Conservation (phyloP, 2,888 invertebrate species). For the Azorinus chamasolen region DNA sequence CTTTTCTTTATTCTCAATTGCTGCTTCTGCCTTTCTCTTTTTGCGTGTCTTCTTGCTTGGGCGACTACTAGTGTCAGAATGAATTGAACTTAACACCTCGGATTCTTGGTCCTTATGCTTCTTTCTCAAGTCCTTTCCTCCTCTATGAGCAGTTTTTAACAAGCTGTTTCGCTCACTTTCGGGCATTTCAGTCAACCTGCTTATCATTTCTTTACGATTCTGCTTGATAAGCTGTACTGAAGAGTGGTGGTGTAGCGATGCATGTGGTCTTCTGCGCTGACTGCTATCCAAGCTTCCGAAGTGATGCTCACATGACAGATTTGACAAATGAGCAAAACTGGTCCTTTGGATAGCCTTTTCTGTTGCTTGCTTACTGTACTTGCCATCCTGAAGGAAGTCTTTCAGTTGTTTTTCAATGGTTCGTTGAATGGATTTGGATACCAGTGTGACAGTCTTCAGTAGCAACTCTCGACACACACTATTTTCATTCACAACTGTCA, state of each 20-base stretch:
- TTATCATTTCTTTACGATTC: background rate
- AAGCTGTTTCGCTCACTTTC: background rate
- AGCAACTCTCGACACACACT: conserved; percentile 53
- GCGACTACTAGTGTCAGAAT: no score
- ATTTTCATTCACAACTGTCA: conserved; percentile 26
- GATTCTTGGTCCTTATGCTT: conserved; percentile 6
- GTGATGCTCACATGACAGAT: conserved; percentile 63
- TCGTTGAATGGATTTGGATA: no score
- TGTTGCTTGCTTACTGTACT: conserved; percentile 42
- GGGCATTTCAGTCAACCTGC: background rate
- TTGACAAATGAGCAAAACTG: conserved; percentile 43
- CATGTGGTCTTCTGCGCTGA: conserved; percentile 48
- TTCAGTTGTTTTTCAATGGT: no score
- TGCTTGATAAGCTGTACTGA: conserved; percentile 55
- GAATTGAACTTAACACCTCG: no score
- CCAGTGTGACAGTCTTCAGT: no score
- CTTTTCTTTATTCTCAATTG: no score
- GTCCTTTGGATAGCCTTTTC: background rate
- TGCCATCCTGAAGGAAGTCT: no score
- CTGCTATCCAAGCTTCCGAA: conserved; percentile 64
- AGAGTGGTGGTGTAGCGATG: conserved; percentile 56
- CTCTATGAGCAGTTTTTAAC: background rate
- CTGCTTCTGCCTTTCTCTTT: no score
- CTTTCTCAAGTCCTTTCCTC: conserved; percentile 1
- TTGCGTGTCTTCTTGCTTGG: no score